Evolutionary conservation across 2,113 vertebrate species (phyloP).

Genomic region (Salminus brasiliensis): DNA sequence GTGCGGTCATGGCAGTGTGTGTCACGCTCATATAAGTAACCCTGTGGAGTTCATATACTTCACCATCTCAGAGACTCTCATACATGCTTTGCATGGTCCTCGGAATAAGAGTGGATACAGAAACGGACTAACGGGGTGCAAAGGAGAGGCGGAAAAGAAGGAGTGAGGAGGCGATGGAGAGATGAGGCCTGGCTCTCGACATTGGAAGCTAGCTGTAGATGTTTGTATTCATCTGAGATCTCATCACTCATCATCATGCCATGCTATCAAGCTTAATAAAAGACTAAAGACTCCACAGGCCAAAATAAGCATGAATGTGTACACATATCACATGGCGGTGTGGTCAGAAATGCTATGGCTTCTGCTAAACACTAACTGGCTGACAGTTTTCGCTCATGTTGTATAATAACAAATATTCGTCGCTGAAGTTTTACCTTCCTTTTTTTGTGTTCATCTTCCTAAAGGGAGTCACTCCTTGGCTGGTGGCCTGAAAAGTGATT

Average conservation of each 20-base stretch:
- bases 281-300: constrained; percentile 70
- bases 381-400: constrained; percentile 14
- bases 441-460: constrained; percentile 82
- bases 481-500: constrained; percentile 91
- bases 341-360: constrained; percentile 65
- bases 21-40: constrained; percentile 60
- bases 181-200: constrained; percentile 71
- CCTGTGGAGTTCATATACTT: constrained; percentile 63
- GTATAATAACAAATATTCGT: constrained; percentile 35
- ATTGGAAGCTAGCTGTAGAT: constrained; percentile 65
- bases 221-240: constrained; percentile 66
- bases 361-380: constrained; percentile 68
- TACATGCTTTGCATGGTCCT: constrained; percentile 79
- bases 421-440: constrained; percentile 68
- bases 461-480: constrained; percentile 98
- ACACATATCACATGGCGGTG: constrained; percentile 76
- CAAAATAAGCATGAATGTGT: constrained; percentile 84
- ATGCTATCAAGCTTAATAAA: constrained; percentile 70
- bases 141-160: constrained; percentile 24
- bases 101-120: constrained; percentile 82
- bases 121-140: constrained; percentile 72
- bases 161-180: constrained; percentile 57
- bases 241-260: constrained; percentile 62
- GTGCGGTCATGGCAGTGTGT: constrained; percentile 55
- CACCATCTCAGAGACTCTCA: constrained; percentile 51